phyloP scores from a whole-genome alignment of 2,113 vertebrate genomes.

The Perca fluviatilis region DNA sequence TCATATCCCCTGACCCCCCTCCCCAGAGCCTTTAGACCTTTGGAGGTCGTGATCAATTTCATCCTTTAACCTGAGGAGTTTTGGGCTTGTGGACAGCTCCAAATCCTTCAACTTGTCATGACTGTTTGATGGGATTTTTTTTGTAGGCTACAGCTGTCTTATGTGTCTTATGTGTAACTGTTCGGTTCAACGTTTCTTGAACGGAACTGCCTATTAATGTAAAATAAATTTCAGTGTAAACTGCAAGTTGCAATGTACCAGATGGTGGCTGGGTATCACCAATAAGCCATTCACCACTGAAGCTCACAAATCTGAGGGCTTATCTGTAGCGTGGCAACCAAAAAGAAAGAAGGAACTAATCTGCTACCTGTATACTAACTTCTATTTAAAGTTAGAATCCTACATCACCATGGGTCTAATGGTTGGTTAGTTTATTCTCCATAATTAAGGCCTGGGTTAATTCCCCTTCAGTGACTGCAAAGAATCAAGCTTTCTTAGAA shows the following conservation, averaged over 20 bases:
- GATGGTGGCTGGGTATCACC: neutral
- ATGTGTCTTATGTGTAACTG: too few relatives aligned
- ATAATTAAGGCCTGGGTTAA: neutral
- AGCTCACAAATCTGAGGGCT: neutral
- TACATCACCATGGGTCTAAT: neutral
- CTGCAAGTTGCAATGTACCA: too few relatives aligned
- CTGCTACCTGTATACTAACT: neutral
- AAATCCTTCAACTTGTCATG: neutral
- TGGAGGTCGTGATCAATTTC: neutral
- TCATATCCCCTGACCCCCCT: constrained; percentile 17
- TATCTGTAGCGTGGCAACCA: neutral
- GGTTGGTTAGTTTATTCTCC: neutral
- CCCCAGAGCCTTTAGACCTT: neutral
- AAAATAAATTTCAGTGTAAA: too few relatives aligned
- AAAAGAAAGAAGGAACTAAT: neutral
- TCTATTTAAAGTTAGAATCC: neutral
- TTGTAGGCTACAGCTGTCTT: too few relatives aligned
- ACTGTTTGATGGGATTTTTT: too few relatives aligned
- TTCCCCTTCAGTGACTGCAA: neutral
- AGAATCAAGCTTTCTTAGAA: neutral
- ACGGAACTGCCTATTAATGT: too few relatives aligned
- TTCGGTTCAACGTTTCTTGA: too few relatives aligned
- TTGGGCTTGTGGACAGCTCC: neutral
- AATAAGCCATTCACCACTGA: neutral
- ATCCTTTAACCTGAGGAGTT: neutral